These are phyloP conservation scores for Chloromyia formosa DNA, from an alignment of 2,888 invertebrate genomes.

Conservation along the genomic window DNA sequence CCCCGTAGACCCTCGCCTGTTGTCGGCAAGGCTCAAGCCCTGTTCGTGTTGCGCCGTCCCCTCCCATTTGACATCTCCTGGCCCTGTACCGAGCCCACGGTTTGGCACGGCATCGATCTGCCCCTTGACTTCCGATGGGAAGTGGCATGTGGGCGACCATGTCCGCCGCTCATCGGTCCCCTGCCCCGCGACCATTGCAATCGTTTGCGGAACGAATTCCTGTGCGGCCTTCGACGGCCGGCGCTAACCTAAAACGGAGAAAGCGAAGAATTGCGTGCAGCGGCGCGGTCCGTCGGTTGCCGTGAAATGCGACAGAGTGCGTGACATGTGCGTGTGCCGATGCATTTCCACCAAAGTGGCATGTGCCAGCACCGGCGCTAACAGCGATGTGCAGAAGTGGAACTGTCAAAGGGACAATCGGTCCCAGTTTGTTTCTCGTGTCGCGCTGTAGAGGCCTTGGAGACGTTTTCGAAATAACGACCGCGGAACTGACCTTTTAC, in stretches of 20 bases:
- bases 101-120: slow-evolving; percentile 32
- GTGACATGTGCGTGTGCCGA: slow-evolving; percentile 21
- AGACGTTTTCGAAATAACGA: too few relatives aligned
- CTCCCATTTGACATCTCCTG: neutral
- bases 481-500: too few relatives aligned
- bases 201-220: neutral
- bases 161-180: neutral
- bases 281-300: slow-evolving; percentile 1
- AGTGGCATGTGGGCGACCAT: slow-evolving; percentile 16
- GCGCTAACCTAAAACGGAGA: slow-evolving; percentile 28
- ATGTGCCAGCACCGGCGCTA: slow-evolving; percentile 33
- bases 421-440: too few relatives aligned
- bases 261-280: slow-evolving; percentile 24
- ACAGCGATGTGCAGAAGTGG: slow-evolving; percentile 23
- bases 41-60: neutral
- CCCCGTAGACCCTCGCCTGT: too few relatives aligned
- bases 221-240: neutral
- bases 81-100: neutral
- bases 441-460: too few relatives aligned
- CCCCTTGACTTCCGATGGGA: slow-evolving; percentile 1
- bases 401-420: neutral
- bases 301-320: neutral
- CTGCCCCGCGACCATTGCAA: neutral
- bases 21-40: neutral
- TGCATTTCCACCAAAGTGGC: slow-evolving; percentile 15